These are phyloP conservation scores for Fopius arisanus DNA, from an alignment of 1,140 invertebrate genomes.

Conservation along the genomic window DNA sequence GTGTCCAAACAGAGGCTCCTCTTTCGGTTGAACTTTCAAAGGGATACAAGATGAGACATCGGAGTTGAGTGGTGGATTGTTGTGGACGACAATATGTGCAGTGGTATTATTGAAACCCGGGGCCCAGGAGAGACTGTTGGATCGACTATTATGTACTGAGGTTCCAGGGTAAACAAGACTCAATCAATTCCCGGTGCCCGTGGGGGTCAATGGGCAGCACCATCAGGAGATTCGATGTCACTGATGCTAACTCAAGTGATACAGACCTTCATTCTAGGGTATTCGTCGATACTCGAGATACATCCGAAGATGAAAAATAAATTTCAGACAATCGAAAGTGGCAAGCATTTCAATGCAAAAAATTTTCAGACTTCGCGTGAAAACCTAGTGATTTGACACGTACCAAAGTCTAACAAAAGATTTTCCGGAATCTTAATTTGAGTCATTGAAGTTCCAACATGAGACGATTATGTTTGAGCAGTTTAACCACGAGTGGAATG, in stretches of 20 bases:
- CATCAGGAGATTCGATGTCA: not conserved
- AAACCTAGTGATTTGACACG: too few relatives aligned
- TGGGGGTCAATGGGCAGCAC: not conserved
- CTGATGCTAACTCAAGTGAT: not conserved
- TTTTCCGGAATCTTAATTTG: too few relatives aligned
- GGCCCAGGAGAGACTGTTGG: not conserved
- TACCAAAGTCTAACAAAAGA: too few relatives aligned
- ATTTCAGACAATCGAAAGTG: too few relatives aligned
- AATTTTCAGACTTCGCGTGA: too few relatives aligned
- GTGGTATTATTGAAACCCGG: conserved; percentile 15
- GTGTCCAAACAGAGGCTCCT: not conserved
- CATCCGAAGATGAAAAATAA: too few relatives aligned
- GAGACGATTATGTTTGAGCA: too few relatives aligned
- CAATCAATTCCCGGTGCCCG: conserved; percentile 49
- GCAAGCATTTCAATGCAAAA: too few relatives aligned
- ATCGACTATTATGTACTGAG: conserved; percentile 41
- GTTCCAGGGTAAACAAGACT: conserved; percentile 48
- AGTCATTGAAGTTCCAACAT: too few relatives aligned
- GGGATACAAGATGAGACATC: conserved; percentile 14
- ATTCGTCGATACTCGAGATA: too few relatives aligned
- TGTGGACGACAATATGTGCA: conserved; percentile 39
- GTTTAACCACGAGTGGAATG: too few relatives aligned
- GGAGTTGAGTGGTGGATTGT: conserved; percentile 25
- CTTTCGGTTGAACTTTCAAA: not conserved
- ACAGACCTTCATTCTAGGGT: too few relatives aligned